Evolutionary conservation across 2,888 invertebrate species (phyloP).

Genomic region (Caenorhabditis zanzibari): DNA sequence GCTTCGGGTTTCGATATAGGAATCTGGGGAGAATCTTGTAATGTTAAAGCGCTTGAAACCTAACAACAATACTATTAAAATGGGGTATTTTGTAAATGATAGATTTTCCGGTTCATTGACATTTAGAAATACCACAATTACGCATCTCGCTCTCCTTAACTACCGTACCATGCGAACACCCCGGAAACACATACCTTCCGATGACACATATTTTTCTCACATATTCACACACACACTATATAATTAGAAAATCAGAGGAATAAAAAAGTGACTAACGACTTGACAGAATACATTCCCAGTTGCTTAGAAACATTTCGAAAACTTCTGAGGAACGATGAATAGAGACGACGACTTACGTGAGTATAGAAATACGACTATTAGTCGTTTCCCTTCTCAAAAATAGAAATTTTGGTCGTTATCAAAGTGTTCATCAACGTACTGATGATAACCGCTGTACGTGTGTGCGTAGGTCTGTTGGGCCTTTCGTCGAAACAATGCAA

Average conservation of each 20-base stretch:
- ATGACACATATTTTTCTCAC: conserved; percentile 1
- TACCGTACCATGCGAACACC: conserved; percentile 6
- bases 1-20: too few relatives aligned
- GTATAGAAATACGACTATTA: background rate
- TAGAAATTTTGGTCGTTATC: conserved; percentile 20
- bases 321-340: background rate
- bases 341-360: conserved; percentile 14
- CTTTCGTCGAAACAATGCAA: conserved; percentile 40
- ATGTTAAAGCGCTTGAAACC: too few relatives aligned
- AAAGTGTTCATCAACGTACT: conserved; percentile 21
- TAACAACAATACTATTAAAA: too few relatives aligned
- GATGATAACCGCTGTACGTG: conserved; percentile 6
- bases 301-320: conserved; percentile 11
- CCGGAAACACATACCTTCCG: conserved; percentile 16
- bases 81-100: too few relatives aligned
- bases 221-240: background rate
- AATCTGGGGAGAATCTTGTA: too few relatives aligned
- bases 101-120: background rate
- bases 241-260: conserved; percentile 23
- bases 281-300: conserved; percentile 9
- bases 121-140: background rate
- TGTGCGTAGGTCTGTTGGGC: conserved; percentile 33
- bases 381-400: conserved; percentile 21
- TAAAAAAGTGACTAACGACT: conserved; percentile 33
- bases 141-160: conserved; percentile 4